Evolutionary conservation across 2,888 invertebrate species (phyloP).

Genomic region (Unio pictorum): DNA sequence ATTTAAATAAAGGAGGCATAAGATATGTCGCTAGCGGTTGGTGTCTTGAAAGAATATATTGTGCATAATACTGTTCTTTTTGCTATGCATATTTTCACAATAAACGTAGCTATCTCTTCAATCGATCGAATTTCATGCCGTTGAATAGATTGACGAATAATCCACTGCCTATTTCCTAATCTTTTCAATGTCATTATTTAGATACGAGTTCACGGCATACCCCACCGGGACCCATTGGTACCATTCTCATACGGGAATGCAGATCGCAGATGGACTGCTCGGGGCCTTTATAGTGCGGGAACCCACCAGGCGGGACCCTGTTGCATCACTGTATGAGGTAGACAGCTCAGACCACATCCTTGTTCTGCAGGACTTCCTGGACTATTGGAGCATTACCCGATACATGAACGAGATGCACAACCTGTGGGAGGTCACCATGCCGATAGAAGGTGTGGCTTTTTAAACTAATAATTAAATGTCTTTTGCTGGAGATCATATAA

Average conservation of each 20-base stretch:
- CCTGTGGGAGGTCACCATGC: slow-evolving; percentile 18
- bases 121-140: background rate
- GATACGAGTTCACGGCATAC: slow-evolving; percentile 45
- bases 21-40: no score
- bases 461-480: background rate
- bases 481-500: no score
- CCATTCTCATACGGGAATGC: slow-evolving; percentile 51
- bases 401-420: slow-evolving; percentile 42
- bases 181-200: slow-evolving; percentile 5
- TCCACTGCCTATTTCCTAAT: no score
- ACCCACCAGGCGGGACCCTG: slow-evolving; percentile 18
- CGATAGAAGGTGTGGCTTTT: slow-evolving; percentile 13
- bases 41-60: no score
- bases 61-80: no score
- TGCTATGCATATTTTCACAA: no score
- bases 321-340: slow-evolving; percentile 81
- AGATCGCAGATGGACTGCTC: slow-evolving; percentile 45
- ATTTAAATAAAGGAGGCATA: no score
- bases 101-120: no score
- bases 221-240: slow-evolving; percentile 57
- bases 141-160: no score
- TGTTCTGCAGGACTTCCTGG: slow-evolving; percentile 88
- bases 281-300: slow-evolving; percentile 51
- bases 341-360: slow-evolving; percentile 91
- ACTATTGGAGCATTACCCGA: slow-evolving; percentile 85